Evolutionary conservation across 2,888 invertebrate species (phyloP), one percentile per base, ranked within the genome.

Genomic region (Calameuta idolon): DNA sequence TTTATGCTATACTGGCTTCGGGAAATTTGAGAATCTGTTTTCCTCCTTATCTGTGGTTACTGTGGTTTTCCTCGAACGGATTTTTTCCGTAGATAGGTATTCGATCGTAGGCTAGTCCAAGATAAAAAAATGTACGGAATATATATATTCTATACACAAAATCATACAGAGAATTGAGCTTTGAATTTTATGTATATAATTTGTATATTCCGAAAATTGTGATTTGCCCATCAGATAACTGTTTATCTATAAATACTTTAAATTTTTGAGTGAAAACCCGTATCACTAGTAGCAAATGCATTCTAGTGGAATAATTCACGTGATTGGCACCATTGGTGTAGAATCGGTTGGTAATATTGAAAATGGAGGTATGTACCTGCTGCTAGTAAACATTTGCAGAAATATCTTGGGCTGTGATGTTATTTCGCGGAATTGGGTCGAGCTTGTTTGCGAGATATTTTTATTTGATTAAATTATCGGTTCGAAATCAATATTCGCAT

Each of bases 401-500:
- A 55, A 55, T 55, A 23, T 15, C 55, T 23, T 55, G 23, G 55
- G 9, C 23, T 23, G 2, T 23, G 23, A 55, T 55, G 23, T 55
- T 55, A 23, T 55, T 23, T 23, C 9, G 9, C 1, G 55, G 2
- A 55, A 23, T 55, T 23, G 23, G 55, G 55, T 55, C 55, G 55
- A 55, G 55, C 55, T 55, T 23, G 55, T 55, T 55, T 23, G 23
- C 23, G 23, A 5, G 9, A 55, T 9, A 55, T 55, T 23, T 23
- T 23, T 55, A 55, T 55, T 55, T 55, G 55, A 55, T 55, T 55
- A 55, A 55, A 23, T 55, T 23, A 23, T 40, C 15, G 5, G 15
- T 23, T 55, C 2, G 55, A 55, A 55, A 79, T 80, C 76, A 74
- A 55, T 30, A 69, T 76, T 68, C 55, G 69, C 15, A 74, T 40